phyloP scores from a whole-genome alignment of 1,140 invertebrate genomes.

The Drosophila yakuba region DNA sequence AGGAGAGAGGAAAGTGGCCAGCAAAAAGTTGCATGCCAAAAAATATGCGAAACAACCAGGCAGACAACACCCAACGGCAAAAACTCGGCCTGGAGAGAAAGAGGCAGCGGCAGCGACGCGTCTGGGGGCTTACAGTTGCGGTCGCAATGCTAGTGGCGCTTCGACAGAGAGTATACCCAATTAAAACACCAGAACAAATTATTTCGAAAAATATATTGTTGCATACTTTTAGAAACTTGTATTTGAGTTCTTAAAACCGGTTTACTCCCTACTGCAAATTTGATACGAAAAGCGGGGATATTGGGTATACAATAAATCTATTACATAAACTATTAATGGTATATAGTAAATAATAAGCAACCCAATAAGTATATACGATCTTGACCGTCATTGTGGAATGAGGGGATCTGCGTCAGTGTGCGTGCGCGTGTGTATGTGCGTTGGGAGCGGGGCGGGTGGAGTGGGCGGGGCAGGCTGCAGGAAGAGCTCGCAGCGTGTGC shows the following conservation, averaged over 20 bases:
- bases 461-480: conserved; percentile 62
- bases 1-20: conserved; percentile 22
- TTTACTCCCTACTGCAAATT: too few relatives aligned
- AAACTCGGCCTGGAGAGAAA: conserved; percentile 22
- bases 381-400: background rate
- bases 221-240: too few relatives aligned
- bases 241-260: too few relatives aligned
- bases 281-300: too few relatives aligned
- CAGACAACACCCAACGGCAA: conserved; percentile 72
- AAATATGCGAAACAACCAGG: conserved; percentile 49
- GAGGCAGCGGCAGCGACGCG: conserved; percentile 44
- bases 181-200: too few relatives aligned
- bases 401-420: conserved; percentile 7
- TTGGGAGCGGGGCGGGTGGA: background rate
- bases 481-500: conserved; percentile 39
- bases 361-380: background rate
- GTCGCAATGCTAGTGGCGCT: conserved; percentile 4
- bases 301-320: too few relatives aligned
- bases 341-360: background rate
- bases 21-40: conserved; percentile 13
- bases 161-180: too few relatives aligned
- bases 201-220: too few relatives aligned
- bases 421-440: background rate
- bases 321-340: too few relatives aligned
- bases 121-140: conserved; percentile 37